Percentiles rank a stretch among this genome's conserved stretches.
Conservation (phyloP, 2,113 vertebrate genomes). For the Glaucomys volans region DNA sequence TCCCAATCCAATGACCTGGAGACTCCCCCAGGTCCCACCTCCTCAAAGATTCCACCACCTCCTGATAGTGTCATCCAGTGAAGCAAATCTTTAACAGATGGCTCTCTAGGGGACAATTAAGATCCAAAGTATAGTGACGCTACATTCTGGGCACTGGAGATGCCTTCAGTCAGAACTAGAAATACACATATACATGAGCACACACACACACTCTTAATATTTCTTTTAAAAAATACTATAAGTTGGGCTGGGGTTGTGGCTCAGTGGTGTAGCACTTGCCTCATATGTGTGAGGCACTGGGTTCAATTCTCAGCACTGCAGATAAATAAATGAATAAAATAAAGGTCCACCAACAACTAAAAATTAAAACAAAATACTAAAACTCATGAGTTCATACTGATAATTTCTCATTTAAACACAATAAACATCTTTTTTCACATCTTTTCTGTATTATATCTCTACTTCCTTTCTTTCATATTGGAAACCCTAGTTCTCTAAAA, state of each 20-base stretch:
- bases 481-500: not conserved
- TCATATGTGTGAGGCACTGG: too few species aligned
- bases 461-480: not conserved
- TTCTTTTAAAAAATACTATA: too few species aligned
- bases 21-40: too few species aligned
- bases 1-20: too few species aligned
- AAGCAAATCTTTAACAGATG: not conserved
- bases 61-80: not conserved
- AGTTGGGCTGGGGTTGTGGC: too few species aligned
- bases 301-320: too few species aligned
- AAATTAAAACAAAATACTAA: not conserved
- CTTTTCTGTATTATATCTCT: not conserved
- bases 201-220: not conserved
- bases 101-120: not conserved
- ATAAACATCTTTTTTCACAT: not conserved
- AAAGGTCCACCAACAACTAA: too few species aligned
- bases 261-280: too few species aligned
- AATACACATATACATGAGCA: not conserved
- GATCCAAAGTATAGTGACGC: not conserved
- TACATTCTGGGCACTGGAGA: not conserved
- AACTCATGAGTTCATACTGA: not conserved
- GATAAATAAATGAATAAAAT: too few species aligned
- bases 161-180: not conserved
- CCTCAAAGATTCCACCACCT: not conserved
- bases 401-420: constrained; percentile 35